Conservation (phyloP, 2,888 invertebrate genomes). For the Esperia sulphurella region DNA sequence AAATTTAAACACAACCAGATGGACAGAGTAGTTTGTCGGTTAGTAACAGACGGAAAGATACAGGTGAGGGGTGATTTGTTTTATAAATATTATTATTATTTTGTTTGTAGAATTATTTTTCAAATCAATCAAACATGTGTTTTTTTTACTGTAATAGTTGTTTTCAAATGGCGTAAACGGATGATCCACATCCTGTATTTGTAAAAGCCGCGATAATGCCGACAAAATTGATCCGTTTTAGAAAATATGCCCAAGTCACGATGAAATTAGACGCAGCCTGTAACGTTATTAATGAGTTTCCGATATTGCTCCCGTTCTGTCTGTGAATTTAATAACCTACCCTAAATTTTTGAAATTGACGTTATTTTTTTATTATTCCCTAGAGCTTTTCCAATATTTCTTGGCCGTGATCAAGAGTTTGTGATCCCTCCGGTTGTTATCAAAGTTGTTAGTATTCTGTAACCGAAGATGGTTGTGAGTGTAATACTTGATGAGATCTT, state of each 20-base stretch:
- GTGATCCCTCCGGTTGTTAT: conserved; percentile 3
- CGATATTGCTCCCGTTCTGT: conserved; percentile 56
- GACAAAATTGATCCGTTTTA: conserved; percentile 37
- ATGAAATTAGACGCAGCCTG: conserved; percentile 63
- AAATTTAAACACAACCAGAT: too few relatives aligned
- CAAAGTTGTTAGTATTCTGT: neutral
- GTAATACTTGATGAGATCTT: too few relatives aligned
- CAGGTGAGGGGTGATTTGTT: too few relatives aligned
- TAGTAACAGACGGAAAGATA: too few relatives aligned
- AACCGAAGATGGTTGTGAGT: neutral
- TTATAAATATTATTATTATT: too few relatives aligned
- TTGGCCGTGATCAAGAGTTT: conserved; percentile 1
- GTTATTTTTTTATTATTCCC: conserved; percentile 25
- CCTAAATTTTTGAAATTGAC: conserved; percentile 43
- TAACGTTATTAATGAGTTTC: conserved; percentile 73
- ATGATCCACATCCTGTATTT: too few relatives aligned
- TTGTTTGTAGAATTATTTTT: neutral
- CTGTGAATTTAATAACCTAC: conserved; percentile 53
- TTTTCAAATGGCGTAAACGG: too few relatives aligned
- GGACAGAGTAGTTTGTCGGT: too few relatives aligned
- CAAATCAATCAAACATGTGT: neutral
- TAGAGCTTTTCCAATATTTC: conserved; percentile 6
- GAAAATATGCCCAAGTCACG: conserved; percentile 47
- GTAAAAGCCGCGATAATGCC: conserved; percentile 22
- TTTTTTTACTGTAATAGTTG: too few relatives aligned